Percentiles rank a stretch among this genome's conserved stretches.
These are phyloP conservation scores for Zeugodacus cucurbitae DNA, from an alignment of 1,140 invertebrate species.

Conservation along the genomic window DNA sequence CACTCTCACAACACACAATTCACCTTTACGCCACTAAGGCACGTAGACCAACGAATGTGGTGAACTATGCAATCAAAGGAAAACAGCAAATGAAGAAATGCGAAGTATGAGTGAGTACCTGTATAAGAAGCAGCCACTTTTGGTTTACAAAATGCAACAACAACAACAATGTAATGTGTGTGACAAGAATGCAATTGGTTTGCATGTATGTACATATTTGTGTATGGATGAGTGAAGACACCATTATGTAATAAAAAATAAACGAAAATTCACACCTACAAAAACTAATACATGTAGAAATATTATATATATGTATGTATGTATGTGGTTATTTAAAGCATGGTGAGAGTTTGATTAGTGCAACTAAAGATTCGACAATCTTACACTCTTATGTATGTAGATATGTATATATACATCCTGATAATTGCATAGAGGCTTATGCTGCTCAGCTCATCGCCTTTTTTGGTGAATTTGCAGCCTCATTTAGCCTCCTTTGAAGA, in stretches of 20 bases:
- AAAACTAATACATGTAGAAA: neutral
- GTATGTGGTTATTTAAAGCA: neutral
- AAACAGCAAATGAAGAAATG: neutral
- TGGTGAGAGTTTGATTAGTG: neutral
- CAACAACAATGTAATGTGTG: neutral
- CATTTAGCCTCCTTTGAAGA: neutral
- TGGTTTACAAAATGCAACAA: neutral
- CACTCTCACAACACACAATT: neutral
- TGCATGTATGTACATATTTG: neutral
- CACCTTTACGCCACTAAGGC: neutral
- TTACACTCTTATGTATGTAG: neutral
- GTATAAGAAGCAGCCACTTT: neutral
- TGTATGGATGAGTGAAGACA: neutral
- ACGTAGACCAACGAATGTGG: neutral
- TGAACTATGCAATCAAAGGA: neutral
- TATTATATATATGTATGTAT: neutral
- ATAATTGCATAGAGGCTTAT: neutral
- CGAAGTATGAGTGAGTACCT: neutral
- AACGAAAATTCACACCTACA: slow-evolving; percentile 26
- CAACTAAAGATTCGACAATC: neutral
- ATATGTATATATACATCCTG: neutral
- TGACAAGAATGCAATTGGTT: neutral
- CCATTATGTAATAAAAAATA: neutral
- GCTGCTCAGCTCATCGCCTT: neutral
- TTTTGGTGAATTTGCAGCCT: neutral